Evolutionary conservation across 2,888 invertebrate genomes (phyloP).

Genomic region (Dendrolimus pini): DNA sequence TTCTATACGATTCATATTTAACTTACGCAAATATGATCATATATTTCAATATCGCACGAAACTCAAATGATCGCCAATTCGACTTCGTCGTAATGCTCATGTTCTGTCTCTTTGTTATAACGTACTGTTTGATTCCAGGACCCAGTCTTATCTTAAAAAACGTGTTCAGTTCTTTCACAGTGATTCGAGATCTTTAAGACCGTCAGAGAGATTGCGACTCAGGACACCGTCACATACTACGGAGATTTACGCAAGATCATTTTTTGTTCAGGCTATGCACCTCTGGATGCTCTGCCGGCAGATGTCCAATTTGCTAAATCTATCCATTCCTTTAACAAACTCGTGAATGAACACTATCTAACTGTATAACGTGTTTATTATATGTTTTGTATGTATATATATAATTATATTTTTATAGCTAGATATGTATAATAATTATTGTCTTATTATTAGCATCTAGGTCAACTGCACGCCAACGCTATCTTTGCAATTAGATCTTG

Average conservation of each 20-base stretch:
- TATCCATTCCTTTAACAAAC: not conserved
- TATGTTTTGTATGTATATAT: too few relatives aligned
- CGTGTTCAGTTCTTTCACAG: not conserved
- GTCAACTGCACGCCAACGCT: too few relatives aligned
- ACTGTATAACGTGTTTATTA: too few relatives aligned
- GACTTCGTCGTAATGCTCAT: not conserved
- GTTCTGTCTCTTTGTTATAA: not conserved
- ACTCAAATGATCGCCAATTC: not conserved
- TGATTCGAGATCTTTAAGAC: not conserved
- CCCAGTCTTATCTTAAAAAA: not conserved
- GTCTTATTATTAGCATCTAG: too few relatives aligned
- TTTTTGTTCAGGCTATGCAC: not conserved
- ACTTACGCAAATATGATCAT: constrained; percentile 3
- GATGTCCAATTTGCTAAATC: not conserved
- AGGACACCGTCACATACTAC: too few relatives aligned
- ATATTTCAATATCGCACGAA: not conserved
- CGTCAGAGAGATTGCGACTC: not conserved
- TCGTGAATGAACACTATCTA: not conserved
- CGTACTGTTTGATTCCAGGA: not conserved
- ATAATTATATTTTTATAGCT: too few relatives aligned
- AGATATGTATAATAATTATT: too few relatives aligned
- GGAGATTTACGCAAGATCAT: not conserved
- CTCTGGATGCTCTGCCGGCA: not conserved
- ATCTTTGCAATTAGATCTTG: too few relatives aligned
- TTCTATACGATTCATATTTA: constrained; percentile 3